These are phyloP conservation scores for Drosophila takahashii DNA, from an alignment of 1,140 invertebrate species.

Conservation along the genomic window DNA sequence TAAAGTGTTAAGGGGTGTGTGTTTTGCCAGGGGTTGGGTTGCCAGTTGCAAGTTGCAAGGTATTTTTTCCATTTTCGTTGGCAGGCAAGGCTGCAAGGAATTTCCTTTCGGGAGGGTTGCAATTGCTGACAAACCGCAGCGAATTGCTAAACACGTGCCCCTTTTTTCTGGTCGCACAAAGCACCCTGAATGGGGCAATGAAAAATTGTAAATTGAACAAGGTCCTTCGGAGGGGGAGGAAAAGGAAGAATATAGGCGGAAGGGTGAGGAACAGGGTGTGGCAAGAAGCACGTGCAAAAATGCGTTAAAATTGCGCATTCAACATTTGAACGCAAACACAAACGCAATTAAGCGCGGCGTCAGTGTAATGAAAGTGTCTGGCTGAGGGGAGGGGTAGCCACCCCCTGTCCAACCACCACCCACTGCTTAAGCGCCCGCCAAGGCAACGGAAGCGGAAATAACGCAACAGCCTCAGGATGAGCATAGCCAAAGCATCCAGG, in stretches of 20 bases:
- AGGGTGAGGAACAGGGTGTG: conserved; percentile 15
- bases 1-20: conserved; percentile 9
- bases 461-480: conserved; percentile 60
- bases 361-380: conserved; percentile 68
- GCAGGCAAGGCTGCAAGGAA: not conserved
- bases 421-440: conserved; percentile 51
- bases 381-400: conserved; percentile 11
- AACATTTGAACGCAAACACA: conserved; percentile 74
- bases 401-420: conserved; percentile 1
- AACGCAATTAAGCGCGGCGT: conserved; percentile 79
- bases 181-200: conserved; percentile 63
- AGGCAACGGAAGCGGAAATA: conserved; percentile 75
- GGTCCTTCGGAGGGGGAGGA: conserved; percentile 1
- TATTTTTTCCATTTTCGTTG: conserved; percentile 5
- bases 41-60: not conserved
- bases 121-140: conserved; percentile 70
- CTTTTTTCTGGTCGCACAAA: conserved; percentile 35
- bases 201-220: conserved; percentile 72
- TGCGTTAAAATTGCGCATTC: conserved; percentile 72
- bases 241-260: not conserved
- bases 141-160: conserved; percentile 75
- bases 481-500: conserved; percentile 3
- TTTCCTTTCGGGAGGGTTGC: conserved; percentile 43
- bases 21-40: not conserved
- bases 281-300: conserved; percentile 75